phyloP scores from a whole-genome alignment of 2,113 vertebrate genomes.

The Parus major region DNA sequence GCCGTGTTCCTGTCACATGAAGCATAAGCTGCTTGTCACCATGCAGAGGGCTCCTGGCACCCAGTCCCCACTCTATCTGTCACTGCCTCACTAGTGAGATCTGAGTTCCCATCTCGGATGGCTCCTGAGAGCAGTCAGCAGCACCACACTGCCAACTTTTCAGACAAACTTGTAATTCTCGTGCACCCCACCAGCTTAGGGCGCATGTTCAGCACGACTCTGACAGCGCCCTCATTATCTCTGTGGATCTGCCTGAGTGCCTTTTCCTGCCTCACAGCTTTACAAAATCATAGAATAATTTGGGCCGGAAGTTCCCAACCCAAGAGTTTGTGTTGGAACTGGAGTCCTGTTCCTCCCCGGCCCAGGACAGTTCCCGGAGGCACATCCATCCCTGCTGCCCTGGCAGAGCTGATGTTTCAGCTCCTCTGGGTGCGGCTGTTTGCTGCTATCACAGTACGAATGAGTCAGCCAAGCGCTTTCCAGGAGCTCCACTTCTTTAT shows the following conservation, averaged over 20 bases:
- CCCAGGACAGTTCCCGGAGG: neutral
- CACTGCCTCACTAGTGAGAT: neutral
- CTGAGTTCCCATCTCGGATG: neutral
- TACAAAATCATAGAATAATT: neutral
- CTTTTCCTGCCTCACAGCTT: neutral
- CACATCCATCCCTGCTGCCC: accelerated
- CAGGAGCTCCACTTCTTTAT: neutral
- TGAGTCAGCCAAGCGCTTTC: neutral
- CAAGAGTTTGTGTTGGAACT: neutral
- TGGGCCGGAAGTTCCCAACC: neutral
- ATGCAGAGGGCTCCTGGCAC: neutral
- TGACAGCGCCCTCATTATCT: neutral
- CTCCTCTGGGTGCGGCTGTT: neutral
- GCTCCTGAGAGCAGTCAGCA: neutral
- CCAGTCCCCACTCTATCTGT: neutral
- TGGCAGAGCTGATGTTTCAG: neutral
- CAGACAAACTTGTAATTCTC: neutral
- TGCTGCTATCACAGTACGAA: neutral
- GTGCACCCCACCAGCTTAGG: neutral
- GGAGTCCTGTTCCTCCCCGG: neutral
- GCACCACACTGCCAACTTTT: neutral
- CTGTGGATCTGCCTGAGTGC: neutral
- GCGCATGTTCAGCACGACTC: accelerated
- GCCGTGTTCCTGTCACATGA: neutral
- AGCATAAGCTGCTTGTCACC: neutral